Evolutionary conservation across 2,113 vertebrate species (phyloP).

Genomic region (Upupa epops): DNA sequence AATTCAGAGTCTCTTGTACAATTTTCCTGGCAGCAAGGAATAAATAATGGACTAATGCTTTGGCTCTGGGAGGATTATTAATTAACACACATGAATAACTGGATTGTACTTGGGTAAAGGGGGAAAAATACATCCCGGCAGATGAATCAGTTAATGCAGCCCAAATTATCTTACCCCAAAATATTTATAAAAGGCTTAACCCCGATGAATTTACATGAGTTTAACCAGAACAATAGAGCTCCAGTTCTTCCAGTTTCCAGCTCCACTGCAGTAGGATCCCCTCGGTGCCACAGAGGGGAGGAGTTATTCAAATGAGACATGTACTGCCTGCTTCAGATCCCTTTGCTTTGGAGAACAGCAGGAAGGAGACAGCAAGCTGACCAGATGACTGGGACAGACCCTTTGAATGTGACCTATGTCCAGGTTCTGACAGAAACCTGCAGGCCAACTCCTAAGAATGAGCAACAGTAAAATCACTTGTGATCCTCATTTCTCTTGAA

Average conservation of each 20-base stretch:
- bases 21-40: slow-evolving; percentile 44
- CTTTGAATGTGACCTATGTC: not conserved
- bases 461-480: not conserved
- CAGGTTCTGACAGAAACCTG: not conserved
- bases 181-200: not conserved
- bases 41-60: slow-evolving; percentile 25
- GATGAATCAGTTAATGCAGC: not conserved
- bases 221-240: not conserved
- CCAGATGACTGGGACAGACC: not conserved
- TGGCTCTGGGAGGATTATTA: slow-evolving; percentile 36
- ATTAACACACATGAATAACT: slow-evolving; percentile 49
- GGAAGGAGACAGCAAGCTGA: not conserved
- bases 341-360: not conserved
- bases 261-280: not conserved
- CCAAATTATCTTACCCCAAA: not conserved
- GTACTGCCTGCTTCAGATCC: not conserved
- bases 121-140: not conserved
- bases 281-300: not conserved
- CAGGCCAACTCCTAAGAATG: not conserved
- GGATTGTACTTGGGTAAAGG: slow-evolving; percentile 10
- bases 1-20: slow-evolving; percentile 26
- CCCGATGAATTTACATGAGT: not conserved
- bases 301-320: not conserved
- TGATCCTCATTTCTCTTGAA: not conserved
- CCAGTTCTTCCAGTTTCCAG: not conserved